These are phyloP conservation scores for Nesoenas mayeri DNA, from an alignment of 2,113 vertebrate genomes.

Conservation along the genomic window DNA sequence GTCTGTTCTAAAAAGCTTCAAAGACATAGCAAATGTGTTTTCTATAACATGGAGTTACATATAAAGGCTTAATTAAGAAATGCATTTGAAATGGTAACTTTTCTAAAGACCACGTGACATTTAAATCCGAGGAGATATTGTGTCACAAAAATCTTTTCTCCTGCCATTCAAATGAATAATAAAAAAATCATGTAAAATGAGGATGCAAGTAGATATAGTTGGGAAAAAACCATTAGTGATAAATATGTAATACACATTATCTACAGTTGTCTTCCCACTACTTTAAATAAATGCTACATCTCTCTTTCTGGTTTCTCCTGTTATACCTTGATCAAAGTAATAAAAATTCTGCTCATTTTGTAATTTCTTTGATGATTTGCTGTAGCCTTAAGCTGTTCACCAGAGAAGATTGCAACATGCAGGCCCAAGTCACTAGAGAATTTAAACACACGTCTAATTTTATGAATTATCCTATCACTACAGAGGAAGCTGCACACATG, in stretches of 20 bases:
- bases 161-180: neutral
- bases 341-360: slow-evolving; percentile 57
- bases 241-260: neutral
- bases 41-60: neutral
- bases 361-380: slow-evolving; percentile 62
- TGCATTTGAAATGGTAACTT: neutral
- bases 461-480: slow-evolving; percentile 38
- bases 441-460: slow-evolving; percentile 43
- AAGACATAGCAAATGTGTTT: neutral
- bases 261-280: slow-evolving; percentile 4
- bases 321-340: slow-evolving; percentile 61
- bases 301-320: slow-evolving; percentile 15
- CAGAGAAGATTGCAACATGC: neutral
- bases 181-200: neutral
- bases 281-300: slow-evolving; percentile 21
- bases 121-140: neutral
- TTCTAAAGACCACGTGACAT: neutral
- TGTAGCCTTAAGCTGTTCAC: slow-evolving; percentile 58
- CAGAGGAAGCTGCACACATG: slow-evolving; percentile 11
- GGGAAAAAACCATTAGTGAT: neutral
- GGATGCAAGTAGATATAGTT: neutral
- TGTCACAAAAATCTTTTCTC: neutral
- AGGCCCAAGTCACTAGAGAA: slow-evolving; percentile 23
- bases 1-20: neutral
- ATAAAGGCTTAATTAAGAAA: neutral